phyloP scores from a whole-genome alignment of 2,113 vertebrate genomes.

The Chionodraco myersi region DNA sequence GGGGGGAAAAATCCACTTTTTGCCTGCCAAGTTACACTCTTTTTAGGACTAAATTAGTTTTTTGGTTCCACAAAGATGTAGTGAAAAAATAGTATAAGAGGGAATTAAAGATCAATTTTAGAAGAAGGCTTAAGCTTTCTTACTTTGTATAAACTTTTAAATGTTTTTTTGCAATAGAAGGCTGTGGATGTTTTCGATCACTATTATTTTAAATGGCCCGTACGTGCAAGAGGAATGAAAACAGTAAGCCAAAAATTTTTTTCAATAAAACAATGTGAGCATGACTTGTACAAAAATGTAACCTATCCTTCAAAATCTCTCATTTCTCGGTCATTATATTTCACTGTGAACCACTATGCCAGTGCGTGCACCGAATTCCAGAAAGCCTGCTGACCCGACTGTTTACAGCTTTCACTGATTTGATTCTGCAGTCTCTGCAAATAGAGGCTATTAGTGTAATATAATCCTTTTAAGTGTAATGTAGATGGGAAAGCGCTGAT shows the following conservation, averaged over 20 bases:
- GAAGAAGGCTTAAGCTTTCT: not conserved
- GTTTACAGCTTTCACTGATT: slow-evolving; percentile 38
- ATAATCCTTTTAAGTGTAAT: slow-evolving; percentile 30
- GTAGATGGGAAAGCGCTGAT: slow-evolving; percentile 36
- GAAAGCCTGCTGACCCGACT: slow-evolving; percentile 58
- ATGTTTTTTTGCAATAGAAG: not conserved
- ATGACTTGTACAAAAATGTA: not conserved
- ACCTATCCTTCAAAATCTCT: not conserved
- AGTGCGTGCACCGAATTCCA: slow-evolving; percentile 69
- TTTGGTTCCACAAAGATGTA: not conserved
- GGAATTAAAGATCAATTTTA: not conserved
- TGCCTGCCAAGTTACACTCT: not conserved
- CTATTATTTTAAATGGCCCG: not conserved
- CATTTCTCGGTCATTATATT: not conserved
- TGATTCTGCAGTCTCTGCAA: slow-evolving; percentile 55
- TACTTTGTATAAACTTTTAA: not conserved
- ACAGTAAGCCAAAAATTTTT: not conserved
- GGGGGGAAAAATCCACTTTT: not conserved
- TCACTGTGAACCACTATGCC: slow-evolving; percentile 71
- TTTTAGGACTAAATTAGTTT: not conserved
- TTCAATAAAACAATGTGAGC: not conserved
- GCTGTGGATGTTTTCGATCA: not conserved
- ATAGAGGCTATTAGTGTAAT: slow-evolving; percentile 61
- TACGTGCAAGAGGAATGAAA: not conserved
- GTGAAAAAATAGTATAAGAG: not conserved